Conservation (phyloP, 2,888 invertebrate species). For the Cyrtodaria siliqua region DNA sequence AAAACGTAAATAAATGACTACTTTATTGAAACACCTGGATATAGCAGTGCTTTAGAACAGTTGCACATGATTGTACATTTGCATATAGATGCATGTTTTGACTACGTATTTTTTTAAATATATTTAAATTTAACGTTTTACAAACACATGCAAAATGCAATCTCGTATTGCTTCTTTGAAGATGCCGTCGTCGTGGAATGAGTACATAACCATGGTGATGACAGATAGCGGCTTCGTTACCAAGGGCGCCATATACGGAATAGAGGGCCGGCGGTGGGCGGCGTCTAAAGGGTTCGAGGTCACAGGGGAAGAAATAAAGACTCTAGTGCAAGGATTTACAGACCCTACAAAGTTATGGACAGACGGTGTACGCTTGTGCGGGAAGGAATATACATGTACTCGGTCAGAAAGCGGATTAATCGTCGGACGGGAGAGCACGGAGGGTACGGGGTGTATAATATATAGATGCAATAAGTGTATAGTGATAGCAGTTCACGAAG, state of each 20-base stretch:
- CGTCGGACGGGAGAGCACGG: slow-evolving; percentile 69
- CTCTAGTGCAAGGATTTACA: slow-evolving; percentile 67
- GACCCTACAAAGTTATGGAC: slow-evolving; percentile 68
- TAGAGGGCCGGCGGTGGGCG: slow-evolving; percentile 72
- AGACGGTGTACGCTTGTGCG: slow-evolving; percentile 67
- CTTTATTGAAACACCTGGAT: too few relatives aligned
- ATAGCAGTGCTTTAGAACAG: too few relatives aligned
- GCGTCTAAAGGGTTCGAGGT: slow-evolving; percentile 66
- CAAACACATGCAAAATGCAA: slow-evolving; percentile 59
- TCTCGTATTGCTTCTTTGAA: slow-evolving; percentile 68
- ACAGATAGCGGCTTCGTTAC: slow-evolving; percentile 73
- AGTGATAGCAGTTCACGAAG: slow-evolving; percentile 72
- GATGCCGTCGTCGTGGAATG: slow-evolving; percentile 76
- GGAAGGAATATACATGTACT: slow-evolving; percentile 68
- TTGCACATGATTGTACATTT: too few relatives aligned
- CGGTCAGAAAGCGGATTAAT: slow-evolving; percentile 68
- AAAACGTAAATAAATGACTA: too few relatives aligned
- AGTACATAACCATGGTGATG: slow-evolving; percentile 74
- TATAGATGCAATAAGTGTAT: slow-evolving; percentile 72
- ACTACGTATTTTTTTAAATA: too few relatives aligned
- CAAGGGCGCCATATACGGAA: slow-evolving; percentile 71
- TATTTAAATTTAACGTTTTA: too few relatives aligned
- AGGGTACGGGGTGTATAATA: slow-evolving; percentile 72
- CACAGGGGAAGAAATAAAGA: slow-evolving; percentile 62
- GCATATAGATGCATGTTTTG: too few relatives aligned